Conservation (phyloP, 1,140 invertebrate species). For the Drosophila equinoxialis region DNA sequence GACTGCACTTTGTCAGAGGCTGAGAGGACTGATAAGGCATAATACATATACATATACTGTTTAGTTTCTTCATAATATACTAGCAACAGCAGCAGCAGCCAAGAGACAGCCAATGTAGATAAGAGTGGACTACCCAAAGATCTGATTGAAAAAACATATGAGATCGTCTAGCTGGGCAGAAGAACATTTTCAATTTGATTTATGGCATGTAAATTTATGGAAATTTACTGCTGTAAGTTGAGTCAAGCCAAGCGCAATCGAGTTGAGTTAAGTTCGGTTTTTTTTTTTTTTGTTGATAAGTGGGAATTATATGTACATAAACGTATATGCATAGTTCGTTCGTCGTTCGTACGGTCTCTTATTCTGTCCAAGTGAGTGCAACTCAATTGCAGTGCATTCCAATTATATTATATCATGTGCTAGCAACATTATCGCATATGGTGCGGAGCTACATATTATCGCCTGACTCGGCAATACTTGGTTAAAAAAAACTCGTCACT, state of each 20-base stretch:
- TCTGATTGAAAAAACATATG: neutral
- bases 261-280: neutral
- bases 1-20: constrained; percentile 72
- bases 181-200: constrained; percentile 78
- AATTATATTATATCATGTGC: constrained; percentile 80
- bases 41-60: constrained; percentile 36
- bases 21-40: constrained; percentile 48
- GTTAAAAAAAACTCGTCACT: constrained; percentile 1
- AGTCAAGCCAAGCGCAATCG: constrained; percentile 15
- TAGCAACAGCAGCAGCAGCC: constrained; percentile 32
- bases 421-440: constrained; percentile 77
- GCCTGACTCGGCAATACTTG: constrained; percentile 36
- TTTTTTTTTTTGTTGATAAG: constrained; percentile 42
- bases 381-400: constrained; percentile 66
- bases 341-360: no score
- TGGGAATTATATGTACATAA: constrained; percentile 49
- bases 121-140: constrained; percentile 27
- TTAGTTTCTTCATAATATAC: constrained; percentile 52
- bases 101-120: constrained; percentile 55
- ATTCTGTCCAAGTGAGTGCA: constrained; percentile 21
- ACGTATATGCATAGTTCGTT: constrained; percentile 30
- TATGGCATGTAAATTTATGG: constrained; percentile 79
- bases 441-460: constrained; percentile 59
- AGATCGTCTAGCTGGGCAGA: constrained; percentile 42
- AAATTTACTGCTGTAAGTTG: constrained; percentile 68